Evolutionary conservation across 2,888 invertebrate species (phyloP).

Genomic region (Aromia moschata): DNA sequence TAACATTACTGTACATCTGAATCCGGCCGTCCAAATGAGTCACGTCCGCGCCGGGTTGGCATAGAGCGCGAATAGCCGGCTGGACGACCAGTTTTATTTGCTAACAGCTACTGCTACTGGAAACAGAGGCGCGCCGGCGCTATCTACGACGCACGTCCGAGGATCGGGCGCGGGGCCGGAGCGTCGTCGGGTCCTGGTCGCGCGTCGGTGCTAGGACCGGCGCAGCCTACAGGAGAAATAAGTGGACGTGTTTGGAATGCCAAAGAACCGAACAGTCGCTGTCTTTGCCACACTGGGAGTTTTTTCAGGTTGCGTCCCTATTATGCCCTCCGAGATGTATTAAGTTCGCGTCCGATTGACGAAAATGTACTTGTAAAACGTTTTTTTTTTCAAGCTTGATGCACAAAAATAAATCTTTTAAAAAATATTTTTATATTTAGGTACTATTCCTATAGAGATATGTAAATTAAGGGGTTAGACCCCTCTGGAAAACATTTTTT

Average conservation of each 20-base stretch:
- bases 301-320: constrained; percentile 30
- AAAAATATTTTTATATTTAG: no score
- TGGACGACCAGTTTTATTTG: constrained; percentile 57
- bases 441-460: no score
- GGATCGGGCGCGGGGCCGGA: constrained; percentile 5
- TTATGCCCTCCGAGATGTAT: constrained; percentile 34
- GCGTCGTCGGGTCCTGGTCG: constrained; percentile 25
- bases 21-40: constrained; percentile 41
- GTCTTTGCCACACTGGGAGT: constrained; percentile 40
- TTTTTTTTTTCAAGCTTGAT: no score
- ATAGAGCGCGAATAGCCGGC: constrained; percentile 42
- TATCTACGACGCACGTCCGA: constrained; percentile 43
- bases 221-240: constrained; percentile 53
- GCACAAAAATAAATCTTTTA: no score
- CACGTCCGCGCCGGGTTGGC: constrained; percentile 33
- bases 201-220: constrained; percentile 43
- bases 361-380: no score
- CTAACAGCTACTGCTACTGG: constrained; percentile 59
- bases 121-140: constrained; percentile 48
- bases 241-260: constrained; percentile 57
- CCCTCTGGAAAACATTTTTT: no score
- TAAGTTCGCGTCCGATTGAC: no score
- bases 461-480: no score
- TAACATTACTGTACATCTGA: constrained; percentile 52
- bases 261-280: constrained; percentile 48